Percentiles rank a stretch among this genome's conserved stretches.
Evolutionary conservation across 2,797 vertebrate species (phyloP).

Genomic region (Austrolebias charrua): DNA sequence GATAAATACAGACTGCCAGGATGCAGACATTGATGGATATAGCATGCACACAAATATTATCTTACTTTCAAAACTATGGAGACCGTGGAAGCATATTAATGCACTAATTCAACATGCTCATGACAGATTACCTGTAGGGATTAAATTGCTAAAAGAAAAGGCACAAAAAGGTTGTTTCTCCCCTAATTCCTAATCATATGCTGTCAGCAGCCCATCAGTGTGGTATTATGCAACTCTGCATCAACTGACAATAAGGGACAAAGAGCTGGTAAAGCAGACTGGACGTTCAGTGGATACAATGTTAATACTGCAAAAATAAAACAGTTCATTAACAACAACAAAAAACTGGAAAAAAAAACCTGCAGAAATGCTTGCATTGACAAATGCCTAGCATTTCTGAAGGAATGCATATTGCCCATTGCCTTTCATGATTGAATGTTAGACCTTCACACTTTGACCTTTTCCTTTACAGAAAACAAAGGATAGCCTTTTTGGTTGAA

Average conservation of each 20-base stretch:
- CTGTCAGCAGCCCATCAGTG: slow-evolving; percentile 6
- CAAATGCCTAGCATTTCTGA: too few species aligned
- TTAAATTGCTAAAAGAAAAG: not conserved
- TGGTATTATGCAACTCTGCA: slow-evolving; percentile 5
- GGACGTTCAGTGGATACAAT: slow-evolving; percentile 28
- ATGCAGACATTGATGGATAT: slow-evolving; percentile 16
- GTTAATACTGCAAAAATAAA: slow-evolving; percentile 31
- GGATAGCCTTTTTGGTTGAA: too few species aligned
- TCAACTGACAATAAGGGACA: slow-evolving; percentile 8
- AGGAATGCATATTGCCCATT: too few species aligned
- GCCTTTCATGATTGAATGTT: too few species aligned
- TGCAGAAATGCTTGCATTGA: too few species aligned
- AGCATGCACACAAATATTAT: slow-evolving; percentile 9
- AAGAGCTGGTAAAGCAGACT: slow-evolving; percentile 5
- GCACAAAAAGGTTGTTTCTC: slow-evolving; percentile 1
- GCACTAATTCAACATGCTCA: slow-evolving; percentile 3
- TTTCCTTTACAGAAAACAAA: too few species aligned
- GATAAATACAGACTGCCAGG: slow-evolving; percentile 30
- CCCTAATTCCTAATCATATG: not conserved
- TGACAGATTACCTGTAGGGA: not conserved
- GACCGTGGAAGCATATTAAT: not conserved
- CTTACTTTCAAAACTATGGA: not conserved
- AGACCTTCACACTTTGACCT: too few species aligned
- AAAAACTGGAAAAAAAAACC: not conserved
- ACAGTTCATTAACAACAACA: slow-evolving; percentile 11